Base-by-base conservation (phyloP, 2,113 vertebrate genomes). In the Amazona guildingii region DNA sequence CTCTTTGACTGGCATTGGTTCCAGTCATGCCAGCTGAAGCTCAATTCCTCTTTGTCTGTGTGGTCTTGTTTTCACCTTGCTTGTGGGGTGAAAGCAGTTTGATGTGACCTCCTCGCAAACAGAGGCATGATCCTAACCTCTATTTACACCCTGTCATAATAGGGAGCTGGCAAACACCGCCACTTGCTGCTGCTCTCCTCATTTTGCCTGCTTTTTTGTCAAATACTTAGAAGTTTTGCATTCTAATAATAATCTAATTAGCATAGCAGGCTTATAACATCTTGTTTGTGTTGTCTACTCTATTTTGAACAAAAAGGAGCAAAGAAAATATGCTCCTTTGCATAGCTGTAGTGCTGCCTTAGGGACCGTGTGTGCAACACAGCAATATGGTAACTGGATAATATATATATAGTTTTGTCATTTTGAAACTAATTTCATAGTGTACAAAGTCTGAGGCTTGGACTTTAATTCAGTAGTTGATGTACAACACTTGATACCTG, bases 1-100 rank as follows among this genome's bases (percentile, higher is more conserved):
- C 96, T 97, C 96, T 97, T 97, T 96, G 97, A 95, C 94, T 95
- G 97, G 95, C 96, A 97, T 96, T 97, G 95, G 96, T 97, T 97
- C 96, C 95, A 97, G 96, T 97, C 95, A 95, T 97, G 97, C 95
- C 95, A 96, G 94, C 94, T 95, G 96, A 97, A 97, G 91, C 91
- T 97, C 96, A 97, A 92, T 96, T 97, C 96, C 95, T 96, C 95
- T 97, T 97, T 97, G 97, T 97, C 93, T 97, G 96, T 97, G 97
- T 95, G 94, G 95, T 97, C 94, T 96, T 96, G 95, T 95, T 96
- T 97, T 97, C 97, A 96, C 97, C 96, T 96, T 97, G 96, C 95
- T 95, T 97, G 91, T 94, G 90, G 96, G 94, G 95, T 96, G 96
- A 97, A 94, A 97, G 91, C 8, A 0, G 96, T 96, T 96, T 96